A percentile compares a stretch with the other conserved stretches of the same genome.
phyloP scores from a whole-genome alignment of 2,888 invertebrate species.

The Microplitis manilae region DNA sequence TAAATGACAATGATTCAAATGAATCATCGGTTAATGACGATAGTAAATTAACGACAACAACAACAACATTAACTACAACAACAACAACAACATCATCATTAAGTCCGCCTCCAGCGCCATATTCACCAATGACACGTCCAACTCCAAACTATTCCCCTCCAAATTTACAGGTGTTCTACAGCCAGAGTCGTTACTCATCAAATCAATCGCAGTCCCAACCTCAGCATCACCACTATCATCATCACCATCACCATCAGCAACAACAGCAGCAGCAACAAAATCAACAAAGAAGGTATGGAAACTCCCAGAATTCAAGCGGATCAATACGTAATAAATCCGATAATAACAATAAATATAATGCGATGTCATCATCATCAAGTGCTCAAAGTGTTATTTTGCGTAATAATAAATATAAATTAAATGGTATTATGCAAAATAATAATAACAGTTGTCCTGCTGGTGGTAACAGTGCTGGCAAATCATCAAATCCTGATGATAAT shows the following conservation, averaged over 20 bases:
- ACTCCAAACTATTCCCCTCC: conserved; percentile 66
- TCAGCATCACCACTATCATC: conserved; percentile 50
- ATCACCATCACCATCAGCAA: conserved; percentile 52
- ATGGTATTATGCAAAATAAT: conserved; percentile 60
- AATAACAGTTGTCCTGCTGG: conserved; percentile 55
- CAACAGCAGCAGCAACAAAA: conserved; percentile 54
- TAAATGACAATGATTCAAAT: conserved; percentile 37
- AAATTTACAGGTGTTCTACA: conserved; percentile 66
- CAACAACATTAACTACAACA: neutral
- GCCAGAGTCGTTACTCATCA: conserved; percentile 45
- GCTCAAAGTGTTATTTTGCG: conserved; percentile 55
- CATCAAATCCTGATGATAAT: conserved; percentile 34
- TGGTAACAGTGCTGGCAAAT: conserved; percentile 62
- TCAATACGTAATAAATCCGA: conserved; percentile 7
- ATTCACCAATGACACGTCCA: conserved; percentile 64
- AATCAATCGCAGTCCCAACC: conserved; percentile 50
- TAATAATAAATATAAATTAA: conserved; percentile 63
- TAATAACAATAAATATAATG: neutral
- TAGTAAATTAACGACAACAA: conserved; percentile 12
- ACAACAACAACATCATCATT: conserved; percentile 47
- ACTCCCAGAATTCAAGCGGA: conserved; percentile 20
- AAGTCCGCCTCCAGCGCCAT: conserved; percentile 63
- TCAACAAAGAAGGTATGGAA: conserved; percentile 43
- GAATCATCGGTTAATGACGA: conserved; percentile 2
- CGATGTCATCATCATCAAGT: conserved; percentile 14